These are phyloP conservation scores for Tetranychus urticae DNA, from an alignment of 1,140 invertebrate species.

Conservation along the genomic window DNA sequence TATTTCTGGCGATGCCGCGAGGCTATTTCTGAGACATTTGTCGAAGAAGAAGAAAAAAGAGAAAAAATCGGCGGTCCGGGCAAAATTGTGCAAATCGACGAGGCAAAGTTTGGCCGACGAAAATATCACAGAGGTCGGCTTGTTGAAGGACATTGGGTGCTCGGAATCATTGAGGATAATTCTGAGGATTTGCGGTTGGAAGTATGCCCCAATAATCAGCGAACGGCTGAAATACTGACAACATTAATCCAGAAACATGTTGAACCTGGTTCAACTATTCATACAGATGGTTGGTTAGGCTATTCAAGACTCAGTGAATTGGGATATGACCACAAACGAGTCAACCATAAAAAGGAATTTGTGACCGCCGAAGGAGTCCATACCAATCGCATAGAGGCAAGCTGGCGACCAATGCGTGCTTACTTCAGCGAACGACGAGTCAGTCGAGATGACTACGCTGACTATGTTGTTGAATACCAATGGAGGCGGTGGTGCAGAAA, in stretches of 20 bases:
- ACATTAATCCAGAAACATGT: slow-evolving; percentile 1
- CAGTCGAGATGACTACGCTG: too few species aligned
- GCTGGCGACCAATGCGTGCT: neutral
- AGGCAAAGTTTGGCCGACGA: slow-evolving; percentile 8
- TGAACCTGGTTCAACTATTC: neutral
- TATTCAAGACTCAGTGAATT: too few species aligned
- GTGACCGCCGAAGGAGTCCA: neutral
- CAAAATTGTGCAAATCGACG: slow-evolving; percentile 8
- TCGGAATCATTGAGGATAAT: slow-evolving; percentile 6
- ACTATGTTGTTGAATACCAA: too few species aligned
- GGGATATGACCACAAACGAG: neutral
- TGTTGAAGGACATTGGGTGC: slow-evolving; percentile 8
- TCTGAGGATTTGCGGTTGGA: neutral
- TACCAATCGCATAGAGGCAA: neutral
- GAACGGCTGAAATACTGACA: neutral
- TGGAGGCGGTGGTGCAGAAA: too few species aligned
- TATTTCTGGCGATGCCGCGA: too few species aligned
- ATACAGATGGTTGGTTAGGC: too few species aligned
- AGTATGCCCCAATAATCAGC: neutral
- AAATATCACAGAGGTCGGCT: slow-evolving; percentile 7
- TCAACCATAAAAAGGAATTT: neutral
- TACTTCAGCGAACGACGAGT: too few species aligned
- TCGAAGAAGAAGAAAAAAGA: neutral
- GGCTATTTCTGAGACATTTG: too few species aligned
- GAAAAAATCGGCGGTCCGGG: slow-evolving; percentile 7